A percentile compares a stretch with the other conserved stretches of the same genome.
Evolutionary conservation across 2,113 vertebrate genomes (phyloP).

Genomic region (Pavo muticus): DNA sequence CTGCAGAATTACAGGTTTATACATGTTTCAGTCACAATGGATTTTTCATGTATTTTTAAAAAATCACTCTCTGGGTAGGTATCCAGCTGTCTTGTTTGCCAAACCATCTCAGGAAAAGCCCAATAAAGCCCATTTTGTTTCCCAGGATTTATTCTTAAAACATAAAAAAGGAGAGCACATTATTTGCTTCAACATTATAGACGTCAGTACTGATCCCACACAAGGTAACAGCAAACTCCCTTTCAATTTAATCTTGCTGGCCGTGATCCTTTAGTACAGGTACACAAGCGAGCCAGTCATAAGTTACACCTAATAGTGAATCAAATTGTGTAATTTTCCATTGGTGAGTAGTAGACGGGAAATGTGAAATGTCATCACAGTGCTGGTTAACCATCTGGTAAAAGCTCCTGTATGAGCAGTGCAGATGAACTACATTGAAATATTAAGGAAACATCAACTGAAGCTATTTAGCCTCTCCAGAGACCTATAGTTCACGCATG

Average conservation of each 20-base stretch:
- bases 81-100: neutral
- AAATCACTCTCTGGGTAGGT: neutral
- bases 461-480: slow-evolving; percentile 66
- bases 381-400: slow-evolving; percentile 72
- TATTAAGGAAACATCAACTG: slow-evolving; percentile 68
- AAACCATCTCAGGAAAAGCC: neutral
- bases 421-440: slow-evolving; percentile 70
- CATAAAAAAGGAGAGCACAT: neutral
- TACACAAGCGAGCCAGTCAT: neutral
- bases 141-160: neutral
- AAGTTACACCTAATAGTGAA: neutral
- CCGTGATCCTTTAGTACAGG: slow-evolving; percentile 1
- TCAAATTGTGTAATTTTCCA: slow-evolving; percentile 36
- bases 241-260: neutral
- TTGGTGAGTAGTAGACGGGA: slow-evolving; percentile 59
- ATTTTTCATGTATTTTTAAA: neutral
- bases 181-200: neutral
- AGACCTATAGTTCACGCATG: slow-evolving; percentile 74
- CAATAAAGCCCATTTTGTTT: neutral
- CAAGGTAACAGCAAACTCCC: neutral
- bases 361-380: slow-evolving; percentile 65
- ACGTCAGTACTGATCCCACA: neutral
- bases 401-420: slow-evolving; percentile 34
- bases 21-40: neutral
- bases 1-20: neutral